phyloP scores from a whole-genome alignment of 1,140 invertebrate genomes.

The Eriosoma lanigerum region DNA sequence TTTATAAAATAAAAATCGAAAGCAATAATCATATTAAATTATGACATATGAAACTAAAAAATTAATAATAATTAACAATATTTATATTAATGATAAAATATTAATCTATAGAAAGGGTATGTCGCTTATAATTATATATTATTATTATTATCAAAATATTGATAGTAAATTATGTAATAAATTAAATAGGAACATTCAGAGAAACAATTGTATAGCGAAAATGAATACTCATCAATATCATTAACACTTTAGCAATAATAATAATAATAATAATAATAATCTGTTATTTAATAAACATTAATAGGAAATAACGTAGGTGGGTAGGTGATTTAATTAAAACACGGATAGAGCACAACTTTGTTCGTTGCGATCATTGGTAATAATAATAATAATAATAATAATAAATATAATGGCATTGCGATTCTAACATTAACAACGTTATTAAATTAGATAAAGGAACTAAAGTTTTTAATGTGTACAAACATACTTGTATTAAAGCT shows the following conservation, averaged over 20 bases:
- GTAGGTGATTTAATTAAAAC: too few species aligned
- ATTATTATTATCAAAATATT: conserved; percentile 24
- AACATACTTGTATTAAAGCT: not conserved
- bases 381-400: too few species aligned
- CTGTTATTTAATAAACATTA: too few species aligned
- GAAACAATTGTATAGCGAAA: conserved; percentile 31
- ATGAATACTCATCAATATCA: not conserved
- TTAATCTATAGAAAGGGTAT: conserved; percentile 28
- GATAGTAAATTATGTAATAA: conserved; percentile 20
- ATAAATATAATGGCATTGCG: too few species aligned
- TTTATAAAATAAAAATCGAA: conserved; percentile 12
- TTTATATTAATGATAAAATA: conserved; percentile 11
- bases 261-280: conserved; percentile 3
- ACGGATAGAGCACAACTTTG: too few species aligned
- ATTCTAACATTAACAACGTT: too few species aligned
- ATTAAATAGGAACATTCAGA: conserved; percentile 43
- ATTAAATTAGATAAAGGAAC: conserved; percentile 1
- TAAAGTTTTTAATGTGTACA: not conserved
- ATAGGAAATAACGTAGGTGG: too few species aligned
- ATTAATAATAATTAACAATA: conserved; percentile 31
- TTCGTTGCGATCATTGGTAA: too few species aligned
- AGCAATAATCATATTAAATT: not conserved
- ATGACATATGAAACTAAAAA: not conserved
- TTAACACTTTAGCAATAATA: not conserved
- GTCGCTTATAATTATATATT: not conserved